Evolutionary conservation across 2,113 vertebrate species (phyloP).

Genomic region (Lamprologus speciosus): DNA sequence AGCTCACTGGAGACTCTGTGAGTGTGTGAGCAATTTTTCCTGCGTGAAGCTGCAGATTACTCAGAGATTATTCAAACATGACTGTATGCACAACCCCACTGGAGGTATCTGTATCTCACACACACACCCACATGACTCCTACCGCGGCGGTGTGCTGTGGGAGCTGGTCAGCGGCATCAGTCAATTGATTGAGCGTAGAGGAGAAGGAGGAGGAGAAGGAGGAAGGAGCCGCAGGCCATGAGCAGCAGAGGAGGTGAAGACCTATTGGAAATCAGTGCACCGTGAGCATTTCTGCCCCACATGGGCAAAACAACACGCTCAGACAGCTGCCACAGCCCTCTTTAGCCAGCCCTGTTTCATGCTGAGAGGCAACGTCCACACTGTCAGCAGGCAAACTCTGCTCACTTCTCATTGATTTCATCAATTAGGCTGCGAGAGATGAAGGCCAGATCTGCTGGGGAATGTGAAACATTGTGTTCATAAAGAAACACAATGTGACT

Average conservation of each 20-base stretch:
- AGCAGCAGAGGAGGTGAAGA: conserved; percentile 57
- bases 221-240: conserved; percentile 66
- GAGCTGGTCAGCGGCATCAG: conserved; percentile 56
- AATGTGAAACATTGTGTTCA: background rate
- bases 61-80: conserved; percentile 7
- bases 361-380: background rate
- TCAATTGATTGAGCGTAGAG: conserved; percentile 60
- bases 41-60: background rate
- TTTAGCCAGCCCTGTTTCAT: background rate
- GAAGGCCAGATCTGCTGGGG: background rate
- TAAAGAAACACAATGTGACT: background rate
- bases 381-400: background rate
- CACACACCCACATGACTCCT: conserved; percentile 46
- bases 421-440: background rate
- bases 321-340: conserved; percentile 45
- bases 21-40: background rate
- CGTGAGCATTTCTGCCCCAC: conserved; percentile 42
- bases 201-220: conserved; percentile 44
- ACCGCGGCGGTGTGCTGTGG: conserved; percentile 51
- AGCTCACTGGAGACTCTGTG: background rate
- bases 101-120: conserved; percentile 2
- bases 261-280: conserved; percentile 73
- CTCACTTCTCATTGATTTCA: background rate
- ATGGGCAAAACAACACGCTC: conserved; percentile 29
- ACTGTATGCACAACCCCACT: background rate